Evolutionary conservation across 2,888 invertebrate species (phyloP).

Genomic region (Vanessa cardui): DNA sequence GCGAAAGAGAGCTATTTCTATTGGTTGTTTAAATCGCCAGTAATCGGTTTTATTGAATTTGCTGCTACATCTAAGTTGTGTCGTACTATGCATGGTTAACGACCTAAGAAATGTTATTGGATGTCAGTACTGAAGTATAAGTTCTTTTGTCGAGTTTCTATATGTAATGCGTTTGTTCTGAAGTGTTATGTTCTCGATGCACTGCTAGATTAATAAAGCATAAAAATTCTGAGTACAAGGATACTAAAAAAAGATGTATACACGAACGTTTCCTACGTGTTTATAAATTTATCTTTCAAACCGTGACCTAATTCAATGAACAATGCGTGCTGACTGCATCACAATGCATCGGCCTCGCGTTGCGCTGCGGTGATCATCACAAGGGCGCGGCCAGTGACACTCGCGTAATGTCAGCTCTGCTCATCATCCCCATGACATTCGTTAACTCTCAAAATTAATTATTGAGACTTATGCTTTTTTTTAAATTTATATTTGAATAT

Average conservation of each 20-base stretch:
- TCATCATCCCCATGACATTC: not conserved
- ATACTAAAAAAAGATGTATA: constrained; percentile 4
- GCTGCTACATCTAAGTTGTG: too few relatives aligned
- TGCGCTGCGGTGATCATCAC: constrained; percentile 48
- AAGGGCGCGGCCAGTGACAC: constrained; percentile 48
- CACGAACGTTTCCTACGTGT: constrained; percentile 16
- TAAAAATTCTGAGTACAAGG: not conserved
- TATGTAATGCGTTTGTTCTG: too few relatives aligned
- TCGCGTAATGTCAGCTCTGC: not conserved
- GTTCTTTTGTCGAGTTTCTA: too few relatives aligned
- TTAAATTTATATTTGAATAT: too few relatives aligned
- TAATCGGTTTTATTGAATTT: too few relatives aligned
- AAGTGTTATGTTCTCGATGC: constrained; percentile 8
- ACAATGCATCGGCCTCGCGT: constrained; percentile 47
- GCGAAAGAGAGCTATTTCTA: too few relatives aligned
- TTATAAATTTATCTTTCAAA: constrained; percentile 22
- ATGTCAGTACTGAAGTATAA: too few relatives aligned
- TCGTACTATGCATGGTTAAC: too few relatives aligned
- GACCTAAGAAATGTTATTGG: too few relatives aligned
- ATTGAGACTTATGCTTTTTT: too few relatives aligned
- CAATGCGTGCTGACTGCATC: constrained; percentile 43
- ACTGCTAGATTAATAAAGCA: constrained; percentile 8
- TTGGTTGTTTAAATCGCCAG: too few relatives aligned
- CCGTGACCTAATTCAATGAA: constrained; percentile 45
- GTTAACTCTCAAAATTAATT: too few relatives aligned